A percentile compares a stretch with the other conserved stretches of the same genome.
phyloP scores from a whole-genome alignment of 2,113 vertebrate species.

The Rhinolophus ferrumequinum region DNA sequence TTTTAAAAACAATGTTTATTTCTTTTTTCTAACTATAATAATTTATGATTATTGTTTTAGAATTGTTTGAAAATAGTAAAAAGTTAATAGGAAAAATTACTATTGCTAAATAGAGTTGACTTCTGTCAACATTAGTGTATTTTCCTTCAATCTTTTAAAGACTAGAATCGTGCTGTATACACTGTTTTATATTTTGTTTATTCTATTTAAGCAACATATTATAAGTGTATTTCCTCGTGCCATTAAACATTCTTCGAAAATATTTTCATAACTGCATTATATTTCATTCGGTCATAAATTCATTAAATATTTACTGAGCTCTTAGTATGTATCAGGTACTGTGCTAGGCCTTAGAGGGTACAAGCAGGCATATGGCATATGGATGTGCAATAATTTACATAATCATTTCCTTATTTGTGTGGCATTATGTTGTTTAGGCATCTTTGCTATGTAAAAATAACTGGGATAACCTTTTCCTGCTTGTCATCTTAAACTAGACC shows the following conservation, averaged over 20 bases:
- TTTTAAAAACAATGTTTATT: neutral
- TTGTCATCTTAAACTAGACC: neutral
- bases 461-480: neutral
- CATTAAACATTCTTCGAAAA: constrained; percentile 29
- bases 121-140: constrained; percentile 11
- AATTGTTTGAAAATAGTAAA: neutral
- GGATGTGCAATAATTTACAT: neutral
- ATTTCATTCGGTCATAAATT: constrained; percentile 1
- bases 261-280: constrained; percentile 19
- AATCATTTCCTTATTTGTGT: neutral
- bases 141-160: constrained; percentile 8
- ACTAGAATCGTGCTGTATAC: neutral
- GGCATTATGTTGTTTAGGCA: neutral
- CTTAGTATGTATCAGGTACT: neutral
- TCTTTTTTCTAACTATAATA: constrained; percentile 27
- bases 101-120: neutral
- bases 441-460: neutral
- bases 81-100: constrained; percentile 23
- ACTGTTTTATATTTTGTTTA: neutral
- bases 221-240: neutral
- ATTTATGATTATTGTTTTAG: neutral
- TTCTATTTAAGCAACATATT: neutral
- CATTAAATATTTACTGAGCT: neutral
- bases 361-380: neutral
- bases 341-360: neutral